A percentile compares a stretch with the other conserved stretches of the same genome.
phyloP scores from a whole-genome alignment of 2,113 vertebrate genomes.

The Tragulus kanchil region DNA sequence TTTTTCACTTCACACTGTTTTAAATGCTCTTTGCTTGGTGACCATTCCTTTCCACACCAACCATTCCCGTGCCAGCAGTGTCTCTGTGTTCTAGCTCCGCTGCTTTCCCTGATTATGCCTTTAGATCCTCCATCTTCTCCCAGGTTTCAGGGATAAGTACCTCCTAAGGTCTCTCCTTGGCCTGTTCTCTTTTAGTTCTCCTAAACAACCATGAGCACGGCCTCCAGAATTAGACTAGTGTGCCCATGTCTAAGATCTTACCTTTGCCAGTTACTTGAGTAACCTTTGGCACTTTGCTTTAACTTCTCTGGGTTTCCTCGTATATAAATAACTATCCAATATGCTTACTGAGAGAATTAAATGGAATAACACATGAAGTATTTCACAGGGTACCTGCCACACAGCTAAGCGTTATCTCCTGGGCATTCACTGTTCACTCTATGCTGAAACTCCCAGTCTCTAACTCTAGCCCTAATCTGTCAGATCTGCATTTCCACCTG shows the following conservation, averaged over 20 bases:
- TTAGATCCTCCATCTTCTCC: background rate
- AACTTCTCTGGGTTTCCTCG: conserved; percentile 35
- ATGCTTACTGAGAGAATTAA: conserved; percentile 29
- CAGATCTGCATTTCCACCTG: background rate
- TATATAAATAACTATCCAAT: conserved; percentile 23
- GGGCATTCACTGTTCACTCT: conserved; percentile 24
- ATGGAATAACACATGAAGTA: background rate
- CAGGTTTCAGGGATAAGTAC: background rate
- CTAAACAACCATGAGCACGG: background rate
- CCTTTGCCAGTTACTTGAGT: conserved; percentile 40
- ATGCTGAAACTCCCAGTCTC: background rate
- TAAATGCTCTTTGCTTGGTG: background rate
- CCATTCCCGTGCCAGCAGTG: background rate
- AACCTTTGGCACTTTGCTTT: conserved; percentile 36
- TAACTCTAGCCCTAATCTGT: background rate
- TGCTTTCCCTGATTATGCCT: conserved; percentile 24
- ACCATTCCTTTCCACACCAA: background rate
- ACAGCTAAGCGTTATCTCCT: background rate
- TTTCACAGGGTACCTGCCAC: background rate
- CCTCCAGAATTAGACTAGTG: conserved; percentile 21
- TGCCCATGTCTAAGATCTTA: conserved; percentile 7
- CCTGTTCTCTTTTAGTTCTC: background rate
- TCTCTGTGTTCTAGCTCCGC: background rate
- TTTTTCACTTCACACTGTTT: conserved; percentile 48
- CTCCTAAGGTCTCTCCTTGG: background rate